These are phyloP conservation scores for Cherax quadricarinatus DNA, from an alignment of 1,140 invertebrate species.

Conservation along the genomic window DNA sequence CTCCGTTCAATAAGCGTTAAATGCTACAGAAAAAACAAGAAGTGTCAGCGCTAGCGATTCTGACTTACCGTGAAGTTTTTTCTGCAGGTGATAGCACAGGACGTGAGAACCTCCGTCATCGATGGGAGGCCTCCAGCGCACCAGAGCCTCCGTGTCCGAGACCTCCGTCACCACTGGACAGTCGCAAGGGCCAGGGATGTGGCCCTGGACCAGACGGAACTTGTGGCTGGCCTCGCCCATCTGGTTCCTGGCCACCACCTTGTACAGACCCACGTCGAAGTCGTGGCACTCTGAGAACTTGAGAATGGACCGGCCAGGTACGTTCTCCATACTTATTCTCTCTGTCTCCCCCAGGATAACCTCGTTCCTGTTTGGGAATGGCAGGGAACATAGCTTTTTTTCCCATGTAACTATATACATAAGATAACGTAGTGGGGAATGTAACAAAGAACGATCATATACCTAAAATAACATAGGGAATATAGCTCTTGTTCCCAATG, in stretches of 20 bases:
- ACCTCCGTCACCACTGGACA: slow-evolving; percentile 89
- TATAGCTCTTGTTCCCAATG: no score
- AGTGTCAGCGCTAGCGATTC: no score
- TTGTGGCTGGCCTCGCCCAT: slow-evolving; percentile 79
- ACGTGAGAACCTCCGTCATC: slow-evolving; percentile 90
- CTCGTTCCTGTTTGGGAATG: slow-evolving; percentile 82
- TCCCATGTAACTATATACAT: not conserved
- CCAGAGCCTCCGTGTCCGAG: slow-evolving; percentile 90
- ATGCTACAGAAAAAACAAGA: no score
- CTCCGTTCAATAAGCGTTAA: no score
- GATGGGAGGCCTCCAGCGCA: slow-evolving; percentile 87
- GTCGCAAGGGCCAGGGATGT: slow-evolving; percentile 88
- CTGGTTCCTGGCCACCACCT: slow-evolving; percentile 94
- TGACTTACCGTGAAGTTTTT: slow-evolving; percentile 79
- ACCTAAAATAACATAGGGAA: no score
- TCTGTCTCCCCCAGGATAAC: slow-evolving; percentile 88
- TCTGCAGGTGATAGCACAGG: slow-evolving; percentile 90
- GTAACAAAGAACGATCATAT: no score
- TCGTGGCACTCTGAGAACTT: slow-evolving; percentile 85
- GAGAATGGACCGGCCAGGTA: slow-evolving; percentile 85
- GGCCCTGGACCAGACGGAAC: slow-evolving; percentile 79
- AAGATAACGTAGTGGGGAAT: not conserved
- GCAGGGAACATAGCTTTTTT: not conserved
- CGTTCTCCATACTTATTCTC: slow-evolving; percentile 85
- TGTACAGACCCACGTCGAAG: slow-evolving; percentile 94